Evolutionary conservation across 2,113 vertebrate genomes (phyloP).

Genomic region (Sterna hirundo): DNA sequence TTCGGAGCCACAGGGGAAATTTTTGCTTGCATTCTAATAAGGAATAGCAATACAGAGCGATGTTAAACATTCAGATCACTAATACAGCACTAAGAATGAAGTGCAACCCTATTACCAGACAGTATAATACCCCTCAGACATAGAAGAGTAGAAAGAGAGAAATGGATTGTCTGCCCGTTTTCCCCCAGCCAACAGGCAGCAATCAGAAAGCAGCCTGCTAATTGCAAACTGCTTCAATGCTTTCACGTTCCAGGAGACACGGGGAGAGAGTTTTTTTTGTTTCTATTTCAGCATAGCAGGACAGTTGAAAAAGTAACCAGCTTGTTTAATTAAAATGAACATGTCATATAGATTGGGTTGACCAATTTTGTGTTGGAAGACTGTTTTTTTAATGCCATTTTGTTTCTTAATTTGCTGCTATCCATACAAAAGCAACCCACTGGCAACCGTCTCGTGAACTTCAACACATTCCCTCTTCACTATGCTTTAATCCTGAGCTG

Average conservation of each 20-base stretch:
- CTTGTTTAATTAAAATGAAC: slow-evolving; percentile 1
- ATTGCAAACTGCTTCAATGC: neutral
- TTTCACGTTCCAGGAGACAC: neutral
- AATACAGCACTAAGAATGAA: slow-evolving; percentile 15
- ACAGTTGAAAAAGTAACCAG: neutral
- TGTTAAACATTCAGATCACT: slow-evolving; percentile 53
- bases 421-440: neutral
- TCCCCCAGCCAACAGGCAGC: neutral
- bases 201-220: slow-evolving; percentile 5
- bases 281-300: neutral
- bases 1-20: slow-evolving; percentile 86
- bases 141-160: neutral
- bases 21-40: slow-evolving; percentile 61
- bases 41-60: slow-evolving; percentile 24
- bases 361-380: neutral
- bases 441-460: neutral
- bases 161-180: neutral
- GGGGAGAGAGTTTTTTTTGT: neutral
- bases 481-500: neutral
- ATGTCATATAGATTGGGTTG: neutral
- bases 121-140: neutral
- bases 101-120: neutral
- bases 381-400: neutral
- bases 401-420: neutral
- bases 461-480: neutral